Percentiles rank a stretch among this genome's conserved stretches.
Conservation (phyloP, 53 echinoderm and acorn worm genomes). For the Patiria pectinifera region DNA sequence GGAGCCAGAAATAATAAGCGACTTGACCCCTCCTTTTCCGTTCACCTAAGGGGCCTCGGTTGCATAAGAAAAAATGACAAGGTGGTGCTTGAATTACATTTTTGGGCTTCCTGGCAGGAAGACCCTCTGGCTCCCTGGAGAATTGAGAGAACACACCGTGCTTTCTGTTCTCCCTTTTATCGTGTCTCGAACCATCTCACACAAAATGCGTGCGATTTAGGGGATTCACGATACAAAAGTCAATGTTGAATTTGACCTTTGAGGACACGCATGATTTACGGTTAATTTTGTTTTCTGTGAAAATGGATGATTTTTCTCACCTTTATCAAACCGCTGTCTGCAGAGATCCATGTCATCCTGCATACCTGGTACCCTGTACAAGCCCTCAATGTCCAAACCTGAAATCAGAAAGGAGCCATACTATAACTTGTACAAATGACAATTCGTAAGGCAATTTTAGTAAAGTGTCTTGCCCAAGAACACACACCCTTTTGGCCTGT, state of each 20-base stretch:
- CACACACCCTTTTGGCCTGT: background rate
- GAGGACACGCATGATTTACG: background rate
- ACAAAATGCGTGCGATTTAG: background rate
- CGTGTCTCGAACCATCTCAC: background rate
- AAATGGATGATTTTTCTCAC: slow-evolving; percentile 42
- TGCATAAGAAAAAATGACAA: slow-evolving; percentile 23
- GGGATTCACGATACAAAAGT: too few species aligned
- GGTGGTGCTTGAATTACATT: slow-evolving; percentile 16
- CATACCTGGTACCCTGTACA: slow-evolving; percentile 94
- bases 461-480: background rate
- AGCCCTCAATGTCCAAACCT: slow-evolving; percentile 86
- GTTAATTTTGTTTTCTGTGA: too few species aligned
- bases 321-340: slow-evolving; percentile 94
- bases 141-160: background rate
- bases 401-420: slow-evolving; percentile 5
- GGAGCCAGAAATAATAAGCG: background rate
- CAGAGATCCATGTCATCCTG: slow-evolving; percentile 92
- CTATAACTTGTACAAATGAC: slow-evolving; percentile 1
- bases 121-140: background rate
- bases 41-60: background rate
- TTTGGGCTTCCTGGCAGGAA: slow-evolving; percentile 34
- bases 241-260: too few species aligned
- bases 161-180: slow-evolving; percentile 1
- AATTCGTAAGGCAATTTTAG: background rate
- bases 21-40: slow-evolving; percentile 20